Evolutionary conservation across 2,113 vertebrate genomes (phyloP).

Genomic region (Halichoeres trimaculatus): DNA sequence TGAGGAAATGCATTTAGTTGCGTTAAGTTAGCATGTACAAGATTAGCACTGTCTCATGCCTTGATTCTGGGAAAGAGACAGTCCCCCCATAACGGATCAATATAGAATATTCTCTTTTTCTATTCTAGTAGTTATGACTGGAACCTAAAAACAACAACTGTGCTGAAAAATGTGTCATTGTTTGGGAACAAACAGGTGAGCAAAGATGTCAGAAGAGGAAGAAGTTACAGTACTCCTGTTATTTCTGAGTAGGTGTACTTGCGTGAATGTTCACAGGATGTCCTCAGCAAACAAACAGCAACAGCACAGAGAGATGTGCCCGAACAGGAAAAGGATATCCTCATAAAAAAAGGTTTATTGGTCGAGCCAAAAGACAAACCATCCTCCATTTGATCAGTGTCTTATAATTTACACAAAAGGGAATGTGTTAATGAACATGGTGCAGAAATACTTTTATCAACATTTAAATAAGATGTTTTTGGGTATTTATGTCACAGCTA

Average conservation of each 20-base stretch:
- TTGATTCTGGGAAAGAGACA: too few species aligned
- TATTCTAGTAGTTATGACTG: too few species aligned
- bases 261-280: constrained; percentile 57
- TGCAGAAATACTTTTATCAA: not conserved
- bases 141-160: too few species aligned
- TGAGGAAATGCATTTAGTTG: too few species aligned
- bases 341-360: constrained; percentile 27
- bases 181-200: constrained; percentile 16
- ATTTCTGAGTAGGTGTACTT: constrained; percentile 25
- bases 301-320: constrained; percentile 31
- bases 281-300: constrained; percentile 63
- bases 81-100: too few species aligned
- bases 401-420: constrained; percentile 18
- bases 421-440: not conserved
- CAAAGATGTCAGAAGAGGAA: constrained; percentile 22
- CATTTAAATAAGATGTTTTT: too few species aligned
- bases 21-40: too few species aligned
- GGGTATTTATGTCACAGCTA: not conserved
- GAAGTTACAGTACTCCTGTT: constrained; percentile 35
- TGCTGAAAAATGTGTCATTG: too few species aligned
- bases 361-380: constrained; percentile 17
- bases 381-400: constrained; percentile 18
- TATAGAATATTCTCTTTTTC: too few species aligned
- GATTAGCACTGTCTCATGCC: too few species aligned
- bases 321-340: constrained; percentile 63